Conservation (phyloP, 2,113 vertebrate genomes). For the Narcine bancroftii region DNA sequence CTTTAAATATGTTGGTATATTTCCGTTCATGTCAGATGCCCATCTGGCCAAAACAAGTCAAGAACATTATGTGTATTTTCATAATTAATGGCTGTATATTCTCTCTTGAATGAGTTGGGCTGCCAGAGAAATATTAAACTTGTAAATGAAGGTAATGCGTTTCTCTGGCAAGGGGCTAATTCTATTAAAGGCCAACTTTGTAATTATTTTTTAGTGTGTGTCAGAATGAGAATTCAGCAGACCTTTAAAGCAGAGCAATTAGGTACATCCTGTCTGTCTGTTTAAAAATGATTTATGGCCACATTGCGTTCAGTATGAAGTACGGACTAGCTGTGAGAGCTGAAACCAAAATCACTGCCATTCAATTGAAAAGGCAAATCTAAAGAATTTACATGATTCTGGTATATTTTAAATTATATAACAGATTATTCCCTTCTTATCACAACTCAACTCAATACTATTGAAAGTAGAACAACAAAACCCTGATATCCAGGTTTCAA, state of each 20-base stretch:
- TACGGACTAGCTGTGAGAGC: neutral
- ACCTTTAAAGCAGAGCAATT: conserved; percentile 9
- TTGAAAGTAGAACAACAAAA: too few species aligned
- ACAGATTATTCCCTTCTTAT: neutral
- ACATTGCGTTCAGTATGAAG: neutral
- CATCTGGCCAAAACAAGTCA: neutral
- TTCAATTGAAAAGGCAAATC: conserved; percentile 16
- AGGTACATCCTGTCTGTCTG: neutral
- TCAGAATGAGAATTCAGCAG: conserved; percentile 19
- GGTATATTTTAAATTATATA: neutral
- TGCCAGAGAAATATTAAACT: conserved; percentile 16
- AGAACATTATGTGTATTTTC: neutral
- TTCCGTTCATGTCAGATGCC: neutral
- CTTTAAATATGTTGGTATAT: neutral
- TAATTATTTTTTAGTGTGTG: conserved; percentile 24
- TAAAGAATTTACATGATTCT: neutral
- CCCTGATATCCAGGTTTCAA: too few species aligned
- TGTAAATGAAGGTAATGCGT: conserved; percentile 5
- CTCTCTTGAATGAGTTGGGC: neutral
- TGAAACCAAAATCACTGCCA: neutral
- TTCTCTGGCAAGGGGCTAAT: conserved; percentile 29
- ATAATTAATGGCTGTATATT: neutral
- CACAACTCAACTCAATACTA: neutral
- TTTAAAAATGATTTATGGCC: conserved; percentile 24
- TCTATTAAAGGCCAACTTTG: conserved; percentile 25